Base-by-base conservation (phyloP, 2,113 vertebrate genomes). In the Cavia aperea region DNA sequence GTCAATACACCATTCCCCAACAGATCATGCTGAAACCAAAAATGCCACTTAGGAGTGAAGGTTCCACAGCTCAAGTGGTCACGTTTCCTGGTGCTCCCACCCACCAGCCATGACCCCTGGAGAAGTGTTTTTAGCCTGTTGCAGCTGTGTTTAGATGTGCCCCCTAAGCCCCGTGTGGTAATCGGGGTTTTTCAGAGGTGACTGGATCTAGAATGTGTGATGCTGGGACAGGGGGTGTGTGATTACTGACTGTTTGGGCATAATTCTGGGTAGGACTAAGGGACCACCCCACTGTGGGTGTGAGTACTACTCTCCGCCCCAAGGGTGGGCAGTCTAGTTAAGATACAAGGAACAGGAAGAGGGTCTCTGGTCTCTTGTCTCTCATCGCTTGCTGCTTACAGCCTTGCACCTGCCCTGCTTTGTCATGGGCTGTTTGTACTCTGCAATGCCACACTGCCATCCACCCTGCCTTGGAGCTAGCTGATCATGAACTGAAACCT, bases 31-130 rank as follows among this genome's bases (percentile, higher is more conserved):
- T 75, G 24, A 56, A 6, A 36, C 26, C 26, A 83, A 79, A 26
- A 62, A 14, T 29, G 3, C 9, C 4, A 6, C 31, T 9, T 8
- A 19, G 70, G 19, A 4, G 9, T 12, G 4, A 92, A 9, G 66
- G 29, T 51, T 43, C 75, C 31, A 14, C 19, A 78, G 51, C 7
- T 56, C 0, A 0, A 12, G 12, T 2, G 1, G 43, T 51, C 14
- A 23, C 0, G 0, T 16, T 68, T 73, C 36, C 70, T 75, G 68
- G n/a, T 16, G 66, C 63, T 73, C 36, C 81, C 2, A 12, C 18
- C 29, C 29, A 36, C 49, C 36, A 77, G 51, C n/a, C 39, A 31
- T 3, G 2, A 31, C 36, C 46, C 75, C 49, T 23, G 31, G 16
- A 73, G 15, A 43, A 54, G 8, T 29, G 11, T 36, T 54, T 39